These are phyloP conservation scores for Eupithecia exiguata DNA, from an alignment of 2,888 invertebrate species.

Conservation along the genomic window DNA sequence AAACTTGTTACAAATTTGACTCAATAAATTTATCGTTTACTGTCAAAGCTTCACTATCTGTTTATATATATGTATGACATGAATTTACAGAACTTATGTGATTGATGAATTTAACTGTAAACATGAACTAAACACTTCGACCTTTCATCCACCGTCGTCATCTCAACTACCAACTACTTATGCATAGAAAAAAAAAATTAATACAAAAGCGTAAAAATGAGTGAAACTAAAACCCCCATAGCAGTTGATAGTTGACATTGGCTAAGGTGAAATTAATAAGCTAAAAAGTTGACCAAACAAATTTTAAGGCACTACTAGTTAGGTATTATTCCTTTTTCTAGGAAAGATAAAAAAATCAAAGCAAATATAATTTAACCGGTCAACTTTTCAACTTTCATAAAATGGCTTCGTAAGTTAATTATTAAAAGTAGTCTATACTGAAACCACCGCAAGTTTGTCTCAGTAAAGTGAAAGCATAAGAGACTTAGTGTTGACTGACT, in stretches of 20 bases:
- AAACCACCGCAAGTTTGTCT: conserved; percentile 64
- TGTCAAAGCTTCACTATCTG: background rate
- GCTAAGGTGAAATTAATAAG: conserved; percentile 68
- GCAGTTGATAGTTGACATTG: conserved; percentile 80
- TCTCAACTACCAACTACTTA: conserved; percentile 81
- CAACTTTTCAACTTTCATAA: conserved; percentile 72
- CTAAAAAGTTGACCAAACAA: conserved; percentile 64
- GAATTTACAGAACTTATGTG: background rate
- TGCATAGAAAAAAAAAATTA: conserved; percentile 61
- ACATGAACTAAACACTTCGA: conserved; percentile 62
- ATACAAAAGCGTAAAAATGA: conserved; percentile 65
- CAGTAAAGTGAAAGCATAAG: conserved; percentile 51
- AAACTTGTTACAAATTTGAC: background rate
- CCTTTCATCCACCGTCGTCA: conserved; percentile 75
- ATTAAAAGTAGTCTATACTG: conserved; percentile 72
- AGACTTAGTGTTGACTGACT: conserved; percentile 49
- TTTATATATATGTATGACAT: conserved; percentile 7
- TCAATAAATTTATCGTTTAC: background rate
- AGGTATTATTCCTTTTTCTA: background rate
- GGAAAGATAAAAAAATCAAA: conserved; percentile 1
- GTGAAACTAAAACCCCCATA: conserved; percentile 72
- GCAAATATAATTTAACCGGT: conserved; percentile 39
- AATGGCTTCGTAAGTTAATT: conserved; percentile 75
- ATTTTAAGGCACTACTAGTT: conserved; percentile 14
- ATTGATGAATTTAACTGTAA: conserved; percentile 7